These are phyloP conservation scores for Ferrisia virgata DNA, from an alignment of 2,888 invertebrate species.

Conservation along the genomic window DNA sequence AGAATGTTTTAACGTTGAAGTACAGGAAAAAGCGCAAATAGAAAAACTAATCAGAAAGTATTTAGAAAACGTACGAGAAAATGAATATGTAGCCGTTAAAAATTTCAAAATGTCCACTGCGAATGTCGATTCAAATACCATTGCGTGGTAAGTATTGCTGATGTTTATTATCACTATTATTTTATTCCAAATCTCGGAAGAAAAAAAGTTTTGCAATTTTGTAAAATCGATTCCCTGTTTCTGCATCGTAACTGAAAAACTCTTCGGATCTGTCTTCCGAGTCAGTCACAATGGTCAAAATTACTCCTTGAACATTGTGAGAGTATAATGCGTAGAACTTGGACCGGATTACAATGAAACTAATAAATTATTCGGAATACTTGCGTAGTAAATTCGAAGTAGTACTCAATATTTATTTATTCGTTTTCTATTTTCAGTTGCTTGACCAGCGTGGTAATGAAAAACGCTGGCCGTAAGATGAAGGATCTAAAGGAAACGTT, in stretches of 20 bases:
- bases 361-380: too few species aligned
- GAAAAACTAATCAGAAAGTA: neutral
- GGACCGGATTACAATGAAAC: too few species aligned
- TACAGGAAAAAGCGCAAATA: neutral
- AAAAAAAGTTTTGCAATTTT: too few species aligned
- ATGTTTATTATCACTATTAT: neutral
- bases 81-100: neutral
- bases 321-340: too few species aligned
- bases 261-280: too few species aligned
- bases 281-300: too few species aligned
- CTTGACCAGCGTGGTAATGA: neutral
- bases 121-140: neutral
- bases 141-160: neutral
- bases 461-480: neutral
- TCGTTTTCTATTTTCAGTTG: neutral
- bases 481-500: neutral
- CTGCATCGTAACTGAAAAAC: too few species aligned
- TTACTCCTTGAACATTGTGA: too few species aligned
- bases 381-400: too few species aligned
- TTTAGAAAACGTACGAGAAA: neutral
- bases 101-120: neutral
- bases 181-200: too few species aligned
- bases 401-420: neutral
- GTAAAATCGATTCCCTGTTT: too few species aligned
- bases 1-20: neutral